Conservation (phyloP, 2,113 vertebrate species). For the Grantiella picta region DNA sequence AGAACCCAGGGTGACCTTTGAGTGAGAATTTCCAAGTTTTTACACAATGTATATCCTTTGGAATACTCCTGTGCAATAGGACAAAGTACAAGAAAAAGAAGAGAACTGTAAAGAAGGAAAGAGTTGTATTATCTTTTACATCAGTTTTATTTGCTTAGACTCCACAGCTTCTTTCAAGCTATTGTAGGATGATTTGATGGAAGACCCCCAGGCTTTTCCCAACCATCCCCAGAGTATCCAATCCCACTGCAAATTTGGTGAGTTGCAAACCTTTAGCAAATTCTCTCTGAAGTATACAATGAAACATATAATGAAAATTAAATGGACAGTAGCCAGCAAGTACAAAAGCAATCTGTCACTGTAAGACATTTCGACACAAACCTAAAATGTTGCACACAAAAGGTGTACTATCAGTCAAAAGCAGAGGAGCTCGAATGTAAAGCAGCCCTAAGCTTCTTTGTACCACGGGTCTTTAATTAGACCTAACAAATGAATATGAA, state of each 20-base stretch:
- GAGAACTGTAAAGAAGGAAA: background rate
- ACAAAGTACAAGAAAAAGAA: background rate
- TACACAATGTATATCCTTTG: background rate
- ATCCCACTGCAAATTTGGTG: background rate
- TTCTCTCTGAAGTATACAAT: background rate
- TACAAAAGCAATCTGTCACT: conserved; percentile 12
- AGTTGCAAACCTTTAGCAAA: background rate
- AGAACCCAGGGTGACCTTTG: background rate
- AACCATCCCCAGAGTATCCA: background rate
- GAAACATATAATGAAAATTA: background rate
- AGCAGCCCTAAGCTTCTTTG: conserved; percentile 16
- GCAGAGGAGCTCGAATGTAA: conserved; percentile 13
- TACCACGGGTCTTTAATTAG: conserved; percentile 39
- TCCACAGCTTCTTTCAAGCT: background rate
- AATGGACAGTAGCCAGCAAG: conserved; percentile 5
- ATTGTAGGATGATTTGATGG: background rate
- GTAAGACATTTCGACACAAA: background rate
- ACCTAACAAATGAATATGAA: conserved; percentile 46
- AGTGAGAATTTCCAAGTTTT: background rate
- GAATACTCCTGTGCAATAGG: background rate
- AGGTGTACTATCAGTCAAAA: conserved; percentile 30
- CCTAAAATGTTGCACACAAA: conserved; percentile 31
- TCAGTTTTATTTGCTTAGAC: background rate
- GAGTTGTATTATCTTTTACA: background rate
- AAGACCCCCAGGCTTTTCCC: background rate